Base-by-base conservation (phyloP, 1,140 invertebrate species). In the Venturia canescens region DNA sequence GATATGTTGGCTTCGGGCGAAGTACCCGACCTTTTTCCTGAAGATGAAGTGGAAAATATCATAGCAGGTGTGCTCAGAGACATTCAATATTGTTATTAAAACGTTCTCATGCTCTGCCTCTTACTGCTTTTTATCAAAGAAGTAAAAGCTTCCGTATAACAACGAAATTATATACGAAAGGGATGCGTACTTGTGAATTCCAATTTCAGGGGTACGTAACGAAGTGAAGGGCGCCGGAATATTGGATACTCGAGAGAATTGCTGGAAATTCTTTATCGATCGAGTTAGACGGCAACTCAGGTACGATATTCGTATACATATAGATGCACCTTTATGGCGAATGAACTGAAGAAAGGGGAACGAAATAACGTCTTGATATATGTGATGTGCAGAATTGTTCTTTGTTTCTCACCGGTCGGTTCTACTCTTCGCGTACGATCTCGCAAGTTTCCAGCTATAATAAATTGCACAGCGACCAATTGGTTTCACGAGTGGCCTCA, bases 401-500 rank as follows among this genome's bases (percentile, higher is more conserved):
- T 99, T 6, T 99, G 97, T 88, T 99, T 98, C 91, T 98, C 97
- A 38, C 98, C 98, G 2, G 97, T 98, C 44, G 98, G 98, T 26
- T 97, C 96, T 27, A 98, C 97, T 9, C 92, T 99, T 74, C 92
- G 98, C 87, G 96, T 98, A 48, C 94, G 98, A 85, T 97, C 97
- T 50, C 93, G 98, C 83, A 98, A 99, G 93, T 99, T 99, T 91
- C 98, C 98, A 21, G 98, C 98, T 67, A 94, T 99, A 57, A 97
- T 98, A 82, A 99, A 98, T 91, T 98, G 97, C 87, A 98, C 98
- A 16, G 95, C 96, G 77, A 98, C 99, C 81, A 98, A 99, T 91
- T 99, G 98, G 98, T 99, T 99, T 90, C 98, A 99, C 88, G 97
- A 98, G 93, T 99, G 98, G 98, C 98, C 98, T 21, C 97, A 98